Evolutionary conservation across 1,140 invertebrate species (phyloP), one percentile per base, ranked within the genome.

Genomic region (Sitobion miscanthi): DNA sequence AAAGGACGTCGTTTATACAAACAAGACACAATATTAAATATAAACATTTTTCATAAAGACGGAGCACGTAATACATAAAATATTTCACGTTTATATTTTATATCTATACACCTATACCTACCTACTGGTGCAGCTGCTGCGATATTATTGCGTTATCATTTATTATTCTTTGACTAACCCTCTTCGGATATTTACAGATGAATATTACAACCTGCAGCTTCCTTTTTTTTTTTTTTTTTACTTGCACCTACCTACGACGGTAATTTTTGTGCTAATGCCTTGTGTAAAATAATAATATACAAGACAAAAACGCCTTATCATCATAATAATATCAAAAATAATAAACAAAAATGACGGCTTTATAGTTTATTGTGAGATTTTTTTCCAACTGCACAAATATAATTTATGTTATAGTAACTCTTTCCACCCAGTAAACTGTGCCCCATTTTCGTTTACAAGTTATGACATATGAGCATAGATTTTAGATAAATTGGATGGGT

Each of bases 61-160:
- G 62, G 62, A 6, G 30, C 62, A 17, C 30, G 62, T 77, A 69
- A 77, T 77, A n/a, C 62, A 77, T 77, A n/a, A 77, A 77, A 77
- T 77, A 77, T 77, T 77, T 77, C 14, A 1, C 62, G n/a, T 77
- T 77, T 77, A n/a, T 77, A 77, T 77, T 77, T 42, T 42, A 42
- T 4, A 42, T 42, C 42, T 42, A 42, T 77, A 77, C n/a, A 77
- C 30, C 62, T 69, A n/a, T n/a, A n/a, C 14, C 14, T 5, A 21
- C 42, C 30, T 77, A 35, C 30, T n/a, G 62, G n/a, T 77, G 62
- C 62, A 77, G 62, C 30, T n/a, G 62, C 62, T 77, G n/a, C n/a
- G 14, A n/a, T 77, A 77, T 77, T 77, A 77, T 77, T n/a, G 62
- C n/a, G 62, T 77, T 77, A 77, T 77, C 62, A 77, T 77, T 77